phyloP scores from a whole-genome alignment of 2,113 vertebrate species.

The Varanus komodoensis region DNA sequence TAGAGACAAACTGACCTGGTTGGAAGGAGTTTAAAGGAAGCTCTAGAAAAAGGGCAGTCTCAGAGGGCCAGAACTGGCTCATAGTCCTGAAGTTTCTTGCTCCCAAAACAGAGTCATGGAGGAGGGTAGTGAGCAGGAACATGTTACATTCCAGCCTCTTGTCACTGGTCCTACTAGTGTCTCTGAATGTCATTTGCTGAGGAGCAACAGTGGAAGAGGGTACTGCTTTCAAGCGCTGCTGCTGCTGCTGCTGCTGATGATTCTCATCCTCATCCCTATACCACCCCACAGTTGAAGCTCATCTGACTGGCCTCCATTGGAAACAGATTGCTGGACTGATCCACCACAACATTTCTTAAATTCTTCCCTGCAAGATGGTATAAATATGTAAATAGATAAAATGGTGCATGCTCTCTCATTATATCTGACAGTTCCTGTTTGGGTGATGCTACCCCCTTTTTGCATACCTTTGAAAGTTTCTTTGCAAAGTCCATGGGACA shows the following conservation, averaged over 20 bases:
- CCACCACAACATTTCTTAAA: not conserved
- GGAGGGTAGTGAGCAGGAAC: not conserved
- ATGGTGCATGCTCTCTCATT: not conserved
- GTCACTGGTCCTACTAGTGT: not conserved
- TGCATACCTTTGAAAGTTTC: conserved; percentile 22
- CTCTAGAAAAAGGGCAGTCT: no score
- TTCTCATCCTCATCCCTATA: no score
- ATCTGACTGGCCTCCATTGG: not conserved
- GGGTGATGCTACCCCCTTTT: conserved; percentile 4
- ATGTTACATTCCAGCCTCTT: not conserved
- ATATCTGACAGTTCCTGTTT: not conserved
- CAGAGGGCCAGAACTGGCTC: no score
- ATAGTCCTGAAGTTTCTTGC: no score
- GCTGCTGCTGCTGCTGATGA: no score
- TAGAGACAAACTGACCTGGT: no score
- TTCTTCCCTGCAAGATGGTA: not conserved
- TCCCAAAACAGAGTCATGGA: not conserved
- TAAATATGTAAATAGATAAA: not conserved
- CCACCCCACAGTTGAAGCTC: no score
- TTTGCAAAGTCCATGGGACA: conserved; percentile 3
- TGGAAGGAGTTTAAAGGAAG: not conserved
- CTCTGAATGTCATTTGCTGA: not conserved
- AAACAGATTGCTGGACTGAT: not conserved
- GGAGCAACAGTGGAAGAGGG: not conserved
- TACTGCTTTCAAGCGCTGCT: not conserved